Evolutionary conservation across 2,888 invertebrate genomes (phyloP).

Genomic region (Ectropis crepuscularia): DNA sequence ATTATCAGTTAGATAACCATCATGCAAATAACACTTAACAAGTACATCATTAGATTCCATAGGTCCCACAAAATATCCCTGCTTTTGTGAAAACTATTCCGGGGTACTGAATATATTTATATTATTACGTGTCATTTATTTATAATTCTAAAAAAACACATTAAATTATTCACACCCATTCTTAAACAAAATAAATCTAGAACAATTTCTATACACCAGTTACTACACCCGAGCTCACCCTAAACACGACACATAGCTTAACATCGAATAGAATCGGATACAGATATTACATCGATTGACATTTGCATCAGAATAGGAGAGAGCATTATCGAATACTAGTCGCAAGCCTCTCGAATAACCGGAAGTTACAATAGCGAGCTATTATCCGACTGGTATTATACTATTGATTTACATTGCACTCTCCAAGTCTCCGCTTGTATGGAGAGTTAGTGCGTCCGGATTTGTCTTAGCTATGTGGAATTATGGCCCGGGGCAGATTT

Average conservation of each 20-base stretch:
- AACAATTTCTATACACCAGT: slow-evolving; percentile 7
- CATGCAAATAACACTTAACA: too few relatives aligned
- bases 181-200: slow-evolving; percentile 5
- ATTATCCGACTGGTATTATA: slow-evolving; percentile 14
- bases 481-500: slow-evolving; percentile 26
- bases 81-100: too few relatives aligned
- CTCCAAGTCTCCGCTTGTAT: slow-evolving; percentile 9
- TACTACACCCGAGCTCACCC: slow-evolving; percentile 4
- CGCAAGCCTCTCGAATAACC: slow-evolving; percentile 10
- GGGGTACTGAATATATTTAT: too few relatives aligned
- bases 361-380: slow-evolving; percentile 21
- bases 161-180: background rate
- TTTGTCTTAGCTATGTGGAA: slow-evolving; percentile 26
- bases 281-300: slow-evolving; percentile 14
- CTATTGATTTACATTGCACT: slow-evolving; percentile 26
- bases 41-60: too few relatives aligned
- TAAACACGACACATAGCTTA: slow-evolving; percentile 15
- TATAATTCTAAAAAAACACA: background rate
- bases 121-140: too few relatives aligned
- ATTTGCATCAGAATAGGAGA: slow-evolving; percentile 9
- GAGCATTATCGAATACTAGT: slow-evolving; percentile 16
- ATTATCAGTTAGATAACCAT: too few relatives aligned
- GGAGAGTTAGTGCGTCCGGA: slow-evolving; percentile 19
- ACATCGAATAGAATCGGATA: slow-evolving; percentile 19
- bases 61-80: too few relatives aligned